These are phyloP conservation scores for Pantala flavescens DNA, from an alignment of 1,140 invertebrate genomes.

Conservation along the genomic window DNA sequence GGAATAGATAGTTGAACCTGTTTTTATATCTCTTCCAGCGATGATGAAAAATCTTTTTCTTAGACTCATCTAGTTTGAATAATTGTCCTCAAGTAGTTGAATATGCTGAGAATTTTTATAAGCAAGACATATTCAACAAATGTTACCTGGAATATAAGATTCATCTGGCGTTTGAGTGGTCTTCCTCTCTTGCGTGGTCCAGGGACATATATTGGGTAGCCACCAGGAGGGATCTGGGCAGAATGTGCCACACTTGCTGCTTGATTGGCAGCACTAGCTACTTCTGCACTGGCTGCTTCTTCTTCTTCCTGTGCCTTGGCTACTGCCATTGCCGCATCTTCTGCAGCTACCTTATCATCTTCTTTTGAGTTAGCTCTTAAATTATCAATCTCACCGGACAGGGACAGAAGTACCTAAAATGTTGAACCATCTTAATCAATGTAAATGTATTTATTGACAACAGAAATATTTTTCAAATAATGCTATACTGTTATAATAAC, in stretches of 20 bases:
- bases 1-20: too few relatives aligned
- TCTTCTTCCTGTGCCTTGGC: not conserved
- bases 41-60: too few relatives aligned
- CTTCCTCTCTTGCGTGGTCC: conserved; percentile 19
- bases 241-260: not conserved
- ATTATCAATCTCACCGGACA: not conserved
- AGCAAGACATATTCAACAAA: not conserved
- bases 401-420: not conserved
- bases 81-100: too few relatives aligned
- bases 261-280: not conserved
- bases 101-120: too few relatives aligned
- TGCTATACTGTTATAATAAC: too few relatives aligned
- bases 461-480: too few relatives aligned
- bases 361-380: not conserved
- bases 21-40: too few relatives aligned
- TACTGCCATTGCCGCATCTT: not conserved
- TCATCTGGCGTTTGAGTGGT: conserved; percentile 20
- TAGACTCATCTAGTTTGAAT: too few relatives aligned
- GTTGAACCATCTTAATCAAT: not conserved
- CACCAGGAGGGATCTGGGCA: not conserved
- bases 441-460: too few relatives aligned
- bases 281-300: not conserved
- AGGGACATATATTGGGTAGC: conserved; percentile 12
- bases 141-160: conserved; percentile 19
- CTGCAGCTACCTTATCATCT: not conserved